These are phyloP conservation scores for Cinclus mexicanus DNA, from an alignment of 2,113 vertebrate species.

Conservation along the genomic window DNA sequence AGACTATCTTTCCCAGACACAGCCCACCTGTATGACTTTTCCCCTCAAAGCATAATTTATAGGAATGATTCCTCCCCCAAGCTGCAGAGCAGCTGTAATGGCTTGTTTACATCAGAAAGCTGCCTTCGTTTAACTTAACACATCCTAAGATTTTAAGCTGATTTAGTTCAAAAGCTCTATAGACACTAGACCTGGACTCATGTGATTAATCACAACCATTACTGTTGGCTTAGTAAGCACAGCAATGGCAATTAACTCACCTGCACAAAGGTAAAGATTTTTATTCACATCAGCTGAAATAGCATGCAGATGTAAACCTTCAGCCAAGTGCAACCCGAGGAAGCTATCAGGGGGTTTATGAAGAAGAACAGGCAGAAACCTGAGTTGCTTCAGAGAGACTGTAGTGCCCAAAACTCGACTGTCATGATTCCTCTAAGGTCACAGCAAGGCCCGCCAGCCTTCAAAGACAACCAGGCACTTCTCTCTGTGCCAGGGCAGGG, in stretches of 20 bases:
- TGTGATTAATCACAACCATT: background rate
- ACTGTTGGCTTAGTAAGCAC: background rate
- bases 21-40: background rate
- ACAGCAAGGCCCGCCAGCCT: background rate
- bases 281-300: background rate
- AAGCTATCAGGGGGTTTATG: background rate
- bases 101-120: constrained; percentile 18
- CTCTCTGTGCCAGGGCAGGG: background rate
- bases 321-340: background rate
- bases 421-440: fast-evolving
- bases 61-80: background rate
- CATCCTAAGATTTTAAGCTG: constrained; percentile 40
- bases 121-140: background rate
- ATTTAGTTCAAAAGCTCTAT: constrained; percentile 34
- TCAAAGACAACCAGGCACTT: background rate
- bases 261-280: background rate
- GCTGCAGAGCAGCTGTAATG: background rate
- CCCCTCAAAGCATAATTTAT: background rate
- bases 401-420: background rate
- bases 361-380: background rate
- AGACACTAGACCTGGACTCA: background rate
- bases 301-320: fast-evolving
- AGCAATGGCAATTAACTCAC: background rate
- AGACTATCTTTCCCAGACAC: background rate
- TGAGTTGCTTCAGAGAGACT: background rate